These are phyloP conservation scores for Idris sp. DNA, from an alignment of 1,140 invertebrate species.

Conservation along the genomic window DNA sequence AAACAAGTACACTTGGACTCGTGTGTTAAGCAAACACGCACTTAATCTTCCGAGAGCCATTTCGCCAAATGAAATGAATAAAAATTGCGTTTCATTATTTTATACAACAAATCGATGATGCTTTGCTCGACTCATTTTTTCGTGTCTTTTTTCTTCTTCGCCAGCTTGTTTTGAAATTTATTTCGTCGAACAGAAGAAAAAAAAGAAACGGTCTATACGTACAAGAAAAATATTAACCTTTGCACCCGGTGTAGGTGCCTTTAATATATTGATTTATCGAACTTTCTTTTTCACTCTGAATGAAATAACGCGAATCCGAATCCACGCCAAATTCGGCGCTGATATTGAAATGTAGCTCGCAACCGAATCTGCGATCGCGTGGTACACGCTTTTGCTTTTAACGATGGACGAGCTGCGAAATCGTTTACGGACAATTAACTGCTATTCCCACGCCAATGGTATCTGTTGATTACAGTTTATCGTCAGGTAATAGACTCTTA, in stretches of 20 bases:
- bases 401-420: slow-evolving; percentile 56
- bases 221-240: slow-evolving; percentile 43
- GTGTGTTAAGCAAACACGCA: slow-evolving; percentile 32
- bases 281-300: slow-evolving; percentile 60
- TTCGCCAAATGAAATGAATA: too few species aligned
- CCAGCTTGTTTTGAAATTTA: too few species aligned
- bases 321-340: slow-evolving; percentile 55
- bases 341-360: slow-evolving; percentile 60
- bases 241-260: neutral
- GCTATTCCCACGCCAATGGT: slow-evolving; percentile 67
- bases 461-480: slow-evolving; percentile 65
- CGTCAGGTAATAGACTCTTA: slow-evolving; percentile 62
- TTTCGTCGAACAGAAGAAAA: too few species aligned
- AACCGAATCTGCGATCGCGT: slow-evolving; percentile 28
- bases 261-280: slow-evolving; percentile 40
- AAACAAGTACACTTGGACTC: slow-evolving; percentile 28
- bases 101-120: too few species aligned
- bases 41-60: slow-evolving; percentile 23
- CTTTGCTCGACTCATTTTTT: too few species aligned
- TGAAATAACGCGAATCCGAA: slow-evolving; percentile 43
- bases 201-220: too few species aligned
- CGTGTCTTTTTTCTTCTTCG: too few species aligned
- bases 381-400: slow-evolving; percentile 71
- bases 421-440: slow-evolving; percentile 63
- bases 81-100: too few species aligned